These are phyloP conservation scores for Holocentrus rufus DNA, from an alignment of 2,797 vertebrate species.

Conservation along the genomic window DNA sequence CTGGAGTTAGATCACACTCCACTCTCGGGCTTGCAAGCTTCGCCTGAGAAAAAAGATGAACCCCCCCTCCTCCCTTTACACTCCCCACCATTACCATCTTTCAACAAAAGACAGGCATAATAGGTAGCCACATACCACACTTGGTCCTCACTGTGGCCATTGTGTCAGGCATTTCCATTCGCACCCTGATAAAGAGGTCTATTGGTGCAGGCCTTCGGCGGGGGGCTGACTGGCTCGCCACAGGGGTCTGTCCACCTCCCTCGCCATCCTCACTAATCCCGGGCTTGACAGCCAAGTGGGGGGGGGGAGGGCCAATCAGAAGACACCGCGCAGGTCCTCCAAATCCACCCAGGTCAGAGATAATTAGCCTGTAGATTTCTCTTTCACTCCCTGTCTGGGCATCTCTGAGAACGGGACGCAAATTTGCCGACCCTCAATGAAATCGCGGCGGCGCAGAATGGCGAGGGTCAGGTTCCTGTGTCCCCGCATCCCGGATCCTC, in stretches of 20 bases:
- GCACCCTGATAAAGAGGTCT: slow-evolving; percentile 81
- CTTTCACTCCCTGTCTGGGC: slow-evolving; percentile 64
- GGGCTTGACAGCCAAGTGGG: slow-evolving; percentile 75
- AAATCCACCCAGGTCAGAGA: slow-evolving; percentile 76
- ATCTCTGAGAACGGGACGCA: slow-evolving; percentile 73
- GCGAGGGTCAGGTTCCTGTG: slow-evolving; percentile 51
- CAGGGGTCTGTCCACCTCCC: slow-evolving; percentile 76
- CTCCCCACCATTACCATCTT: slow-evolving; percentile 50
- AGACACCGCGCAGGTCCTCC: slow-evolving; percentile 72
- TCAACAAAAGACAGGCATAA: slow-evolving; percentile 87
- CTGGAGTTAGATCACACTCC: slow-evolving; percentile 80
- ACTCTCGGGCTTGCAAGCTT: slow-evolving; percentile 70
- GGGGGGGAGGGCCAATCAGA: slow-evolving; percentile 79
- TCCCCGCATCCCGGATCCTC: slow-evolving; percentile 38
- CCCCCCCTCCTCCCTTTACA: slow-evolving; percentile 75
- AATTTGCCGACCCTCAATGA: slow-evolving; percentile 71
- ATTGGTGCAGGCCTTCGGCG: slow-evolving; percentile 73
- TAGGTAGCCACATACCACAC: slow-evolving; percentile 77
- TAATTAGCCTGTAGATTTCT: slow-evolving; percentile 79
- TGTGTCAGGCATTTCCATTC: slow-evolving; percentile 83
- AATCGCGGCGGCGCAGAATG: slow-evolving; percentile 58
- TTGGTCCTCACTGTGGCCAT: slow-evolving; percentile 70
- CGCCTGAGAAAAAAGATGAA: slow-evolving; percentile 72
- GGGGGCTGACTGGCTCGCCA: slow-evolving; percentile 72
- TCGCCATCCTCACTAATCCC: slow-evolving; percentile 83